Evolutionary conservation across 2,113 vertebrate genomes (phyloP).

Genomic region (Chinchilla lanigera): DNA sequence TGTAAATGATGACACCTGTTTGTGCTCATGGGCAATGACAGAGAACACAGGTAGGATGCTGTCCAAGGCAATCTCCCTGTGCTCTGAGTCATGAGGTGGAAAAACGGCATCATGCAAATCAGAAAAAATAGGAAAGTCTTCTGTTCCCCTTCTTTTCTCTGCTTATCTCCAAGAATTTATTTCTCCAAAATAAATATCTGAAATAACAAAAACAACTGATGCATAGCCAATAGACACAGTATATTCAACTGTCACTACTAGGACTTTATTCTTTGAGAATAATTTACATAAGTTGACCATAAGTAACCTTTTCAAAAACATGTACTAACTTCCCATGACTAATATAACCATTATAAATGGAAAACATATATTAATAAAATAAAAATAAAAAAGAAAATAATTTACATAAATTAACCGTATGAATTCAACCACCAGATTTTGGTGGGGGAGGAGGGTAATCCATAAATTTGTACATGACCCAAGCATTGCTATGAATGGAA

Average conservation of each 20-base stretch:
- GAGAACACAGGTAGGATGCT: neutral
- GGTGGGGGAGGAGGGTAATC: neutral
- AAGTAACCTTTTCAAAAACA: neutral
- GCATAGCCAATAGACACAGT: neutral
- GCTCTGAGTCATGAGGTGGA: neutral
- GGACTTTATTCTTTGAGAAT: slow-evolving; percentile 1
- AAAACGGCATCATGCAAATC: neutral
- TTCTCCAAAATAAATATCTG: neutral
- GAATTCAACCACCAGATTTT: slow-evolving; percentile 12
- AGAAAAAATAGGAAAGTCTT: neutral
- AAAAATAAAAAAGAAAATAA: neutral
- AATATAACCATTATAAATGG: neutral
- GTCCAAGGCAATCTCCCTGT: neutral
- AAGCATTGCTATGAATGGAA: neutral
- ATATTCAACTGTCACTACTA: neutral
- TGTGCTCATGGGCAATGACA: neutral
- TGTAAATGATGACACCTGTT: neutral
- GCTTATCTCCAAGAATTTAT: neutral
- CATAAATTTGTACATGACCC: neutral
- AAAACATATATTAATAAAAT: neutral
- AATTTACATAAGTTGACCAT: neutral
- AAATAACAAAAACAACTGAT: neutral
- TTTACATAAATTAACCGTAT: neutral
- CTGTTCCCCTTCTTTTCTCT: neutral
- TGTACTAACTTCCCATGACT: neutral